Percentiles rank a stretch among this genome's conserved stretches.
Conservation (phyloP, 2,797 vertebrate genomes). For the Todus mexicanus region DNA sequence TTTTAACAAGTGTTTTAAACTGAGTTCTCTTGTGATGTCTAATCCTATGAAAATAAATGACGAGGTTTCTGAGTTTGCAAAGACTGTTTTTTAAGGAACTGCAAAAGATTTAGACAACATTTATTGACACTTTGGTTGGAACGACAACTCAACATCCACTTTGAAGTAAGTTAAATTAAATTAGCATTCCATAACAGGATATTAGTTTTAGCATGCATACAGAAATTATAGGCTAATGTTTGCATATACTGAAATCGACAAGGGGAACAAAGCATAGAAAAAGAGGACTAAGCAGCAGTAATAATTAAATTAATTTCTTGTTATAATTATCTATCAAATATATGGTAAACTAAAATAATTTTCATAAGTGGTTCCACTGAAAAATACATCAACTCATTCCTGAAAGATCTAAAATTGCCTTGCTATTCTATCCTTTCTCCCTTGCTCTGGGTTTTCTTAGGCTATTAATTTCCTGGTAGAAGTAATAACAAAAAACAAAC, state of each 20-base stretch:
- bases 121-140: constrained; percentile 21
- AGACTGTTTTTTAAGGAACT: background rate
- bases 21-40: background rate
- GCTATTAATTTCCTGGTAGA: background rate
- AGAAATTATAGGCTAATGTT: constrained; percentile 5
- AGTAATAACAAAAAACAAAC: background rate
- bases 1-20: background rate
- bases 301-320: background rate
- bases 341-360: background rate
- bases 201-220: background rate
- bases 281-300: background rate
- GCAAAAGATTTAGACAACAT: background rate
- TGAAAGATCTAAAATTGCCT: background rate
- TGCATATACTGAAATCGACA: background rate
- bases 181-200: background rate
- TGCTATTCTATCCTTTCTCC: background rate
- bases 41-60: background rate
- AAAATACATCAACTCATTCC: background rate
- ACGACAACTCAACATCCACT: background rate
- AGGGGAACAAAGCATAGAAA: background rate
- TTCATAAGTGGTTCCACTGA: background rate
- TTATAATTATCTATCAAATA: background rate
- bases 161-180: background rate
- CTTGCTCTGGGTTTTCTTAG: background rate
- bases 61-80: background rate